Base-by-base conservation (phyloP, 2,888 invertebrate genomes). In the Agriotes lineatus region DNA sequence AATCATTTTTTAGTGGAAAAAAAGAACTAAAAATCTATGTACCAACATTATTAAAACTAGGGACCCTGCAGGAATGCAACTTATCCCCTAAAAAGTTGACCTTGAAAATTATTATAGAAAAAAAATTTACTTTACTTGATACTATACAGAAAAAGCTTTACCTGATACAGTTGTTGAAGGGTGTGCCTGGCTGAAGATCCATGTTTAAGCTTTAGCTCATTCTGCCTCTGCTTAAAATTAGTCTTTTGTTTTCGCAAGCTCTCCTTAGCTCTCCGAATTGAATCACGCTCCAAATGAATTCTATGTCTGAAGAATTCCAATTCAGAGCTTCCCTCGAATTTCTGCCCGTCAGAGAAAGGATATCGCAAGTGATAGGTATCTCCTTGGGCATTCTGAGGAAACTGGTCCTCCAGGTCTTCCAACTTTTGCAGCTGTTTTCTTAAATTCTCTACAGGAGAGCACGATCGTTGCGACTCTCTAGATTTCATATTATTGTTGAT, bases 291-390 rank as follows among this genome's bases (percentile, higher is more conserved):
- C 39, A 94, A 86, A 74, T 94, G 89, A 54, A 94, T 93, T 58
- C 94, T 89, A 80, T 94, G 94, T 50, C 93, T 89, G 77, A 94
- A 93, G 85, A 94, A 94, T 82, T 94, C 94, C 59, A 94, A 82
- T 78, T 94, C 94, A 16, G 93, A 89, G 56, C 88, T 87, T 19
- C 85, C 86, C 74, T 83, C 83, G 70, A 83, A 83, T 69, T 82
- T 83, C 70, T 83, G 82, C 3, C 80, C 87, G 81, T 94, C 93
- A 72, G 90, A 89, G 79, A 94, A 94, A 1, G 94, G 94, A 82
- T 94, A 94, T 48, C 93, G 87, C 70, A 94, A 84, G 76, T 93
- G 93, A 79, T 93, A 93, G 48, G 93, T 92, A 78, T 93, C 93
- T 35, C 89, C 88, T 69, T 86, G 85, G 1, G 87, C 80, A 16